phyloP scores from a whole-genome alignment of 1,140 invertebrate genomes.

The Drosophila miranda region DNA sequence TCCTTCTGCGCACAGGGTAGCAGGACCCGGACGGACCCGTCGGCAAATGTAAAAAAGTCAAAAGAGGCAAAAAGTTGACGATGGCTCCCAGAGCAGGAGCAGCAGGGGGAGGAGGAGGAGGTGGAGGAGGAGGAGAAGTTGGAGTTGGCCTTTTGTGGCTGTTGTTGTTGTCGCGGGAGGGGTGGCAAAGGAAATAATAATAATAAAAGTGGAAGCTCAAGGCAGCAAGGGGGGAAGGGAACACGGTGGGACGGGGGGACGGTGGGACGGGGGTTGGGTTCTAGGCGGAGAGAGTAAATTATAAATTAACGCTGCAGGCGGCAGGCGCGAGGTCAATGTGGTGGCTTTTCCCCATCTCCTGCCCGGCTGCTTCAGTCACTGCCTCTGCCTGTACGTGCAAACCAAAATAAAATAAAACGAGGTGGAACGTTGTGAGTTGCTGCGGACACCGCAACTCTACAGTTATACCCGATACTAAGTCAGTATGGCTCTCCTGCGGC shows the following conservation, averaged over 20 bases:
- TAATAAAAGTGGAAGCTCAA: conserved; percentile 59
- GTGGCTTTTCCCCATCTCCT: conserved; percentile 13
- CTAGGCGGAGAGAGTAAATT: conserved; percentile 75
- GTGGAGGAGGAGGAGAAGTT: too few species aligned
- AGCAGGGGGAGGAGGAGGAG: too few species aligned
- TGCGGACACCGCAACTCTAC: too few species aligned
- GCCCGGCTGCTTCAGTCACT: too few species aligned
- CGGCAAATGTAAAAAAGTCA: conserved; percentile 78
- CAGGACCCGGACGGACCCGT: conserved; percentile 35
- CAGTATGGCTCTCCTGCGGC: too few species aligned
- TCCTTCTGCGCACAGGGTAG: neutral
- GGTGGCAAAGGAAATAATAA: conserved; percentile 62
- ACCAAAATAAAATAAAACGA: too few species aligned
- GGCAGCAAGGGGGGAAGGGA: neutral
- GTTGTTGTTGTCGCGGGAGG: neutral
- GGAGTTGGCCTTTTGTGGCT: conserved; percentile 25
- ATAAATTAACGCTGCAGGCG: conserved; percentile 80
- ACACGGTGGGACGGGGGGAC: neutral
- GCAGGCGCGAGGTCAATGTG: conserved; percentile 65
- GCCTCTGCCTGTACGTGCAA: neutral
- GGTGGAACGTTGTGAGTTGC: too few species aligned
- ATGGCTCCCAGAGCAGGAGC: neutral
- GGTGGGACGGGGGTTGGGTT: neutral
- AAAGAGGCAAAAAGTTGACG: conserved; percentile 53
- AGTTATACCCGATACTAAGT: too few species aligned